phyloP scores from a whole-genome alignment of 2,113 vertebrate species.

The Lepus americanus region DNA sequence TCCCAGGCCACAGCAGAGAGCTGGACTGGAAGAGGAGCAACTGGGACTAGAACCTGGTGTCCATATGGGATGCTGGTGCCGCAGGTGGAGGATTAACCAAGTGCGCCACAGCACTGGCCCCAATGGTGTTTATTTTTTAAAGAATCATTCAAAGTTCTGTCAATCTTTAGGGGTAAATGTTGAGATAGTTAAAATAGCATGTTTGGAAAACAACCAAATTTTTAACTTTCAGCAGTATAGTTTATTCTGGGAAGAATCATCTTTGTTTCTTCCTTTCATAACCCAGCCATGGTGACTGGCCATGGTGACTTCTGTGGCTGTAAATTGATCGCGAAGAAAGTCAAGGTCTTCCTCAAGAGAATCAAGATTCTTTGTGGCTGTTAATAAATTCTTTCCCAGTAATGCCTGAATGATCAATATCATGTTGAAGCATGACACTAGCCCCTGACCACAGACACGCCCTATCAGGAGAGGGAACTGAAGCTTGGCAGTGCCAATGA shows the following conservation, averaged over 20 bases:
- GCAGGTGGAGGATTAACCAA: too few relatives aligned
- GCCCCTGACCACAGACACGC: slow-evolving; percentile 97
- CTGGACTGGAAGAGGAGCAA: too few relatives aligned
- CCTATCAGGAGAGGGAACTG: slow-evolving; percentile 97
- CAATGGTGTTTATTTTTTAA: slow-evolving; percentile 80
- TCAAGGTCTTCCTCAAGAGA: slow-evolving; percentile 97
- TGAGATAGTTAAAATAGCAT: slow-evolving; percentile 91
- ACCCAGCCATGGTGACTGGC: slow-evolving; percentile 99
- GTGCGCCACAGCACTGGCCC: too few relatives aligned
- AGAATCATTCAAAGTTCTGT: slow-evolving; percentile 79
- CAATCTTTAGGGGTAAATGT: slow-evolving; percentile 83
- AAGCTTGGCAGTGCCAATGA: slow-evolving; percentile 98
- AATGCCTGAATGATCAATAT: slow-evolving; percentile 96
- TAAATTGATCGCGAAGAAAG: slow-evolving; percentile 98
- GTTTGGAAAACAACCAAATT: slow-evolving; percentile 90
- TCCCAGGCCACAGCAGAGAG: too few relatives aligned
- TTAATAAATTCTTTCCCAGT: slow-evolving; percentile 96
- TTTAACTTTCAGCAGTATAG: slow-evolving; percentile 88
- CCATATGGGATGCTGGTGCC: too few relatives aligned
- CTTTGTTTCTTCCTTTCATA: slow-evolving; percentile 98
- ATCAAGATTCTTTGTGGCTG: slow-evolving; percentile 96
- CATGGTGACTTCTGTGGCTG: slow-evolving; percentile 99
- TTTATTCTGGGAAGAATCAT: slow-evolving; percentile 93
- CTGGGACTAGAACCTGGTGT: too few relatives aligned
- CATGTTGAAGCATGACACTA: slow-evolving; percentile 99